phyloP scores from a whole-genome alignment of 1,140 invertebrate genomes.

The Heliconius hewitsoni region DNA sequence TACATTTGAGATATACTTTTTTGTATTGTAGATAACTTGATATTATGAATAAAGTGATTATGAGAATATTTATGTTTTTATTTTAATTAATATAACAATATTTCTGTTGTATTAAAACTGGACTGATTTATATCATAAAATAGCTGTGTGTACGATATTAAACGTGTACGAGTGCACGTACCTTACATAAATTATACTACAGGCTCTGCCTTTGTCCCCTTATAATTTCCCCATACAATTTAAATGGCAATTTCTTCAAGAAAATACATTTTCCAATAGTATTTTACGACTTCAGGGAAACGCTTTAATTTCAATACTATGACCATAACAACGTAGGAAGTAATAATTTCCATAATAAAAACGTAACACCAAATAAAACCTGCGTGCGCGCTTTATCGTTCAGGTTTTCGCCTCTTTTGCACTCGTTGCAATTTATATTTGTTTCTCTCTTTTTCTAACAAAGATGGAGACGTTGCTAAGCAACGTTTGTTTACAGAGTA shows the following conservation, averaged over 20 bases:
- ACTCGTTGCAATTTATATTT: not conserved
- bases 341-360: slow-evolving; percentile 58
- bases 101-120: not conserved
- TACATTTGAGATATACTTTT: not conserved
- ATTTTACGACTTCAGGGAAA: slow-evolving; percentile 33
- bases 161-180: not conserved
- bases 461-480: slow-evolving; percentile 43
- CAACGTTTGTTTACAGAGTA: slow-evolving; percentile 55
- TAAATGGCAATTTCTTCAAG: not conserved
- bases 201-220: not conserved
- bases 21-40: not conserved
- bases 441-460: slow-evolving; percentile 28
- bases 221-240: not conserved
- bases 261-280: slow-evolving; percentile 19
- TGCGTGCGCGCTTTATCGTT: slow-evolving; percentile 56
- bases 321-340: slow-evolving; percentile 44
- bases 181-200: not conserved
- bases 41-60: not conserved
- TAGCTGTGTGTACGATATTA: not conserved
- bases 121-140: not conserved
- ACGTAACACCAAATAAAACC: slow-evolving; percentile 40
- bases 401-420: slow-evolving; percentile 39
- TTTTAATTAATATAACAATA: not conserved
- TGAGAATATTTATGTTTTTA: not conserved
- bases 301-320: slow-evolving; percentile 32